phyloP scores from a whole-genome alignment of 2,888 invertebrate genomes.

The Lysandra bellargus region DNA sequence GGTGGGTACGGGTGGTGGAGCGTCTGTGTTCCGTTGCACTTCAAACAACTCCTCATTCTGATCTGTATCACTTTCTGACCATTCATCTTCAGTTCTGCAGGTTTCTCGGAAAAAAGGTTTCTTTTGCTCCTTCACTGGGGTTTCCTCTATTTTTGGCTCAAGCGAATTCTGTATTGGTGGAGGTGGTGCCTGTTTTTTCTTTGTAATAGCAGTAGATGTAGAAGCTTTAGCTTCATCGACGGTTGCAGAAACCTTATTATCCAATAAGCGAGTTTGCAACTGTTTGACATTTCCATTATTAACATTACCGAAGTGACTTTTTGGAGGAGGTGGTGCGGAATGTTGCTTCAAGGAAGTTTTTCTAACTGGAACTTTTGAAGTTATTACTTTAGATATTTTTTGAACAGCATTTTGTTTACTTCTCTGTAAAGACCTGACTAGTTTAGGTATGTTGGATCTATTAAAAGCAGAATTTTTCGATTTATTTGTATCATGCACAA shows the following conservation, averaged over 20 bases:
- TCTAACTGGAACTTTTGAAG: constrained; percentile 70
- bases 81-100: constrained; percentile 83
- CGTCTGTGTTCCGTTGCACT: constrained; percentile 51
- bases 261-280: constrained; percentile 70
- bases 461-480: constrained; percentile 39
- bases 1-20: constrained; percentile 47
- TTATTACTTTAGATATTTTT: constrained; percentile 57
- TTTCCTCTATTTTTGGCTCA: constrained; percentile 45
- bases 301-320: constrained; percentile 69
- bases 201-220: constrained; percentile 55
- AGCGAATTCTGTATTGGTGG: constrained; percentile 57
- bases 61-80: constrained; percentile 76
- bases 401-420: constrained; percentile 63
- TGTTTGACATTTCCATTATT: constrained; percentile 75
- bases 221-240: constrained; percentile 53
- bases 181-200: constrained; percentile 66
- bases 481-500: constrained; percentile 21
- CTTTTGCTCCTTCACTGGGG: constrained; percentile 54
- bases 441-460: constrained; percentile 72
- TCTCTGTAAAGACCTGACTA: constrained; percentile 55
- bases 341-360: constrained; percentile 65
- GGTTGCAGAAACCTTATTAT: constrained; percentile 52
- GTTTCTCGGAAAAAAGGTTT: constrained; percentile 81
- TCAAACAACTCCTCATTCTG: constrained; percentile 46
- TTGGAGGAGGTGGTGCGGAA: constrained; percentile 71